These are phyloP conservation scores for Cavia aperea DNA, from an alignment of 2,113 vertebrate species.

Conservation along the genomic window DNA sequence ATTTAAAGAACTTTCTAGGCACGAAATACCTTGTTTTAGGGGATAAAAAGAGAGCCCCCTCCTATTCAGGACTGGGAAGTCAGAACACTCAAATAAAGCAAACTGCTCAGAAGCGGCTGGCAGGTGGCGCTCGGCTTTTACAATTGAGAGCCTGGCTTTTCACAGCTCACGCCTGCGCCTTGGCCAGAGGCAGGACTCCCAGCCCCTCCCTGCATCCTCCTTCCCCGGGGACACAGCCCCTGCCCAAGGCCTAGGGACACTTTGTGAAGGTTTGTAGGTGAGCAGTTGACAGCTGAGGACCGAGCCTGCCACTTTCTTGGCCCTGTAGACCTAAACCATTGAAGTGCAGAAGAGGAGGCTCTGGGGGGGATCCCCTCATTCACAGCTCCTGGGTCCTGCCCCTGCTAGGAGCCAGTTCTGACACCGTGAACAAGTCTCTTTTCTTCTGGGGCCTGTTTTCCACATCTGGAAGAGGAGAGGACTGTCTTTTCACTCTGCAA, in stretches of 20 bases:
- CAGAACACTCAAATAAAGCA: background rate
- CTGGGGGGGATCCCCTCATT: background rate
- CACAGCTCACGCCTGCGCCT: background rate
- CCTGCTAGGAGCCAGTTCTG: background rate
- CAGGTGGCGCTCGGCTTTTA: slow-evolving; percentile 64
- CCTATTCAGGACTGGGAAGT: background rate
- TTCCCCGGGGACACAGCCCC: background rate
- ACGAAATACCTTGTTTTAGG: background rate
- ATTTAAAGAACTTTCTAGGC: background rate
- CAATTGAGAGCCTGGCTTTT: slow-evolving; percentile 45
- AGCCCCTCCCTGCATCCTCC: background rate
- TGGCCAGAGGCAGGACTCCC: rapidly evolving
- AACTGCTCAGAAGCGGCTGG: slow-evolving; percentile 37
- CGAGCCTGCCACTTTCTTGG: background rate
- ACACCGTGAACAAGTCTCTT: background rate
- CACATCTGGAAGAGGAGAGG: background rate
- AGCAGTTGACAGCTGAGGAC: background rate
- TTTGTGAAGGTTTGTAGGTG: background rate
- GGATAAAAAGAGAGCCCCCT: background rate
- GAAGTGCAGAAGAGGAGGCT: background rate
- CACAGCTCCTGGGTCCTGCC: rapidly evolving
- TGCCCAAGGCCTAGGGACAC: background rate
- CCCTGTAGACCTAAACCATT: background rate
- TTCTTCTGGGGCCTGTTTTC: background rate
- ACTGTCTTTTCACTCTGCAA: background rate